Conservation (phyloP, 2,113 vertebrate genomes). For the Corythornis vintsioides region DNA sequence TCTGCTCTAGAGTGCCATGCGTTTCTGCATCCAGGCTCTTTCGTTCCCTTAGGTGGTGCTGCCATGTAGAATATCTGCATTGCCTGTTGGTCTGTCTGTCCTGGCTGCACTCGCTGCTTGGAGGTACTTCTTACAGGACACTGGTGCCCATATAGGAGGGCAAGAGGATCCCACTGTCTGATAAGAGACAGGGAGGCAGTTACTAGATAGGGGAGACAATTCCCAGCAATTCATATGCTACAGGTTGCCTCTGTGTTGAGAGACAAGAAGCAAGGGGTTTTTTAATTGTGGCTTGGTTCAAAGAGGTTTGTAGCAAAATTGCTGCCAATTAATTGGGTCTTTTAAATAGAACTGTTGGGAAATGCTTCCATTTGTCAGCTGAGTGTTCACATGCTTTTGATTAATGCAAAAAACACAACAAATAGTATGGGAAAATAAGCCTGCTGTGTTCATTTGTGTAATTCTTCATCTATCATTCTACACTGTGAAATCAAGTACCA, state of each 20-base stretch:
- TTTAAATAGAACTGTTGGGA: not conserved
- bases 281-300: fast-evolving
- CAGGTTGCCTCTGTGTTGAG: too few species aligned
- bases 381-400: not conserved
- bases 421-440: not conserved
- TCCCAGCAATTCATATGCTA: fast-evolving
- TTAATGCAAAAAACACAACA: not conserved
- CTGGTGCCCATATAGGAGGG: fast-evolving
- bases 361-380: not conserved
- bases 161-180: fast-evolving
- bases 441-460: not conserved
- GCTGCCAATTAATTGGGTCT: not conserved
- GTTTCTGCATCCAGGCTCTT: not conserved
- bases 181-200: fast-evolving
- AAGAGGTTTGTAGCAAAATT: not conserved
- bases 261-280: not conserved
- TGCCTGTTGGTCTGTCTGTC: fast-evolving
- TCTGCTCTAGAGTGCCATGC: fast-evolving
- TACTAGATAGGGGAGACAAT: fast-evolving
- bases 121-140: not conserved
- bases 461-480: not conserved
- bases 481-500: not conserved
- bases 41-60: not conserved
- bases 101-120: not conserved
- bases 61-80: not conserved